Percentiles rank a stretch among this genome's conserved stretches.
Evolutionary conservation across 2,888 invertebrate species (phyloP).

Genomic region (Epinotia ramella): DNA sequence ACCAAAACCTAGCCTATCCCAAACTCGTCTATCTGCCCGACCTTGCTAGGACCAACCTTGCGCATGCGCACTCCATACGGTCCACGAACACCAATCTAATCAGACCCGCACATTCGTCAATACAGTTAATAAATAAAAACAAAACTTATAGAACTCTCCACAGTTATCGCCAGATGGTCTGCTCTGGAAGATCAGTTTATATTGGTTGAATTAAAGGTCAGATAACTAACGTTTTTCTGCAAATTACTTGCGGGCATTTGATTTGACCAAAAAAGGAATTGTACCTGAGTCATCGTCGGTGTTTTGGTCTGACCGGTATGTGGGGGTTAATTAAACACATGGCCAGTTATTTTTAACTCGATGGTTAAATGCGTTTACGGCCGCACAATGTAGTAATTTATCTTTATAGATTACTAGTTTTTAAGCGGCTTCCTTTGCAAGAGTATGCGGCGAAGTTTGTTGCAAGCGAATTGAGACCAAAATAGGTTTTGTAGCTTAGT

Average conservation of each 20-base stretch:
- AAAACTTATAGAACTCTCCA: slow-evolving; percentile 35
- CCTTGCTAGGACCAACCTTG: slow-evolving; percentile 60
- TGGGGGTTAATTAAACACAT: slow-evolving; percentile 43
- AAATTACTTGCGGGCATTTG: slow-evolving; percentile 56
- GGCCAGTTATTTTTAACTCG: slow-evolving; percentile 44
- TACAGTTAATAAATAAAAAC: slow-evolving; percentile 45
- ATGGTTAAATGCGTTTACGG: slow-evolving; percentile 40
- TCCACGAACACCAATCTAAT: slow-evolving; percentile 51
- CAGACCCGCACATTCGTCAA: slow-evolving; percentile 47
- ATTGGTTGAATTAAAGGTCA: slow-evolving; percentile 56
- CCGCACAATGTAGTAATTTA: slow-evolving; percentile 31
- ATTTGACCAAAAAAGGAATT: slow-evolving; percentile 67
- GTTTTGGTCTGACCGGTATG: slow-evolving; percentile 42
- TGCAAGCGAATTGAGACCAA: not conserved
- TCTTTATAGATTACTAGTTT: slow-evolving; percentile 30
- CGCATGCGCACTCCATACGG: slow-evolving; percentile 67
- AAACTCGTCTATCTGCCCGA: slow-evolving; percentile 41
- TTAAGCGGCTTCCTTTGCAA: slow-evolving; percentile 26
- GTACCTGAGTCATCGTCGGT: slow-evolving; percentile 31
- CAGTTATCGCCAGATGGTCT: slow-evolving; percentile 40
- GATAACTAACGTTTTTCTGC: slow-evolving; percentile 57
- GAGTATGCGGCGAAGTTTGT: not conserved
- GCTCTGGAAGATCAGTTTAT: slow-evolving; percentile 34
- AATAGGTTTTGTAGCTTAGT: not conserved
- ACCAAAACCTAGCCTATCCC: slow-evolving; percentile 27